phyloP scores from a whole-genome alignment of 53 echinoderm and acorn worm species.

The Stichopus horrens region DNA sequence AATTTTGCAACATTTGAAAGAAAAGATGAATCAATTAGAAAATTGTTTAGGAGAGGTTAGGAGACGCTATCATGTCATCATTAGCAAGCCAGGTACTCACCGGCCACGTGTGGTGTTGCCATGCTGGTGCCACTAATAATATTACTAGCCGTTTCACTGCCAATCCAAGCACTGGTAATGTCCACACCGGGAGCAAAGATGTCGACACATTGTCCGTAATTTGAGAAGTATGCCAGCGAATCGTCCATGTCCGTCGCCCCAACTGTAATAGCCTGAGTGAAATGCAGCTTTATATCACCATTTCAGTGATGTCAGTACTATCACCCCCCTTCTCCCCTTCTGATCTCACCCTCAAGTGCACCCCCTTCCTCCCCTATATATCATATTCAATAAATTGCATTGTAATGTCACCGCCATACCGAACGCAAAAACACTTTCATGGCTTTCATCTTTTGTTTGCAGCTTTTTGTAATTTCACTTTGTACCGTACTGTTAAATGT shows the following conservation, averaged over 20 bases:
- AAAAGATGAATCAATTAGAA: too few species aligned
- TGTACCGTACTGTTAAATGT: too few species aligned
- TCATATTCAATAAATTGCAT: too few species aligned
- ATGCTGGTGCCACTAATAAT: constrained; percentile 59
- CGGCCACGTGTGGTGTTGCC: constrained; percentile 62
- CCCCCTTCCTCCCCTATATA: too few species aligned
- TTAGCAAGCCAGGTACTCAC: constrained; percentile 19
- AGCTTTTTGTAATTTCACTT: too few species aligned
- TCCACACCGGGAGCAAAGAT: constrained; percentile 59
- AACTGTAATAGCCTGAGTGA: constrained; percentile 53
- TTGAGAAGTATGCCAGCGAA: constrained; percentile 52
- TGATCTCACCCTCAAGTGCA: too few species aligned
- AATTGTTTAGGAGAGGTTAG: background rate
- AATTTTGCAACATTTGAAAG: too few species aligned
- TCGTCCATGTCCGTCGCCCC: constrained; percentile 56
- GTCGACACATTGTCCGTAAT: constrained; percentile 58
- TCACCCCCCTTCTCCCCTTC: too few species aligned
- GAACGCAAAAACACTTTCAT: too few species aligned
- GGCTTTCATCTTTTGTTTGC: too few species aligned
- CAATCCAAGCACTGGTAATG: constrained; percentile 55
- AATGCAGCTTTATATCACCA: background rate
- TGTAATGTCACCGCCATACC: too few species aligned
- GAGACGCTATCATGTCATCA: background rate
- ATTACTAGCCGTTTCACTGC: background rate
- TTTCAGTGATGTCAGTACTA: too few species aligned